Base-by-base conservation (phyloP, 1,140 invertebrate species). In the Luehdorfia chinensis region DNA sequence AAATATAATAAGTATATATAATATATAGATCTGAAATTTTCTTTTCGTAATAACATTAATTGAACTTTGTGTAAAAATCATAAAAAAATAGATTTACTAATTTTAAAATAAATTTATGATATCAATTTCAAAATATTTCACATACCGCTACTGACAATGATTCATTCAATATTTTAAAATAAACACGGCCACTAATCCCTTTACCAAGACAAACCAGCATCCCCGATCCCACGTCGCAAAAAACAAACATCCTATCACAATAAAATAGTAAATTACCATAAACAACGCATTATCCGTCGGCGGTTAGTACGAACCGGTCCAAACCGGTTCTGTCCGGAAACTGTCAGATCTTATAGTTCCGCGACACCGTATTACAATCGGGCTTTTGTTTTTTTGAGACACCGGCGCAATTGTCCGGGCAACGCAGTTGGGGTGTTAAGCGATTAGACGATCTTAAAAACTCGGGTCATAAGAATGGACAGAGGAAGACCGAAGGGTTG, bases 221-320 rank as follows among this genome's bases (percentile, higher is more conserved):
- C 72, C 67, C 47, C 34, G 48, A 50, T 71, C 75, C 53, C 59
- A 69, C 55, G 60, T 64, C 31, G 41, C 19, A 64, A 71, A 74
- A 76, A 71, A 62, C 50, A 61, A 60, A 66, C 60, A 74, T 53
- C 45, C 52, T 36, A 34, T 51, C 55, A 71, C 62, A 76, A 73
- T 66, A 76, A 64, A 66, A 52, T 37, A 50, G 67, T 50, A 80
- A 80, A 83, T 83, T 83, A 83, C 75, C 78, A 83, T 83, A 83
- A 83, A 83, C 78, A 83, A 75, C 55, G 59, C 69, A 79, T 79
- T 78, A 81, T 63, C 32, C 41, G 50, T 55, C 59, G 64, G 60
- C 66, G 66, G 69, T 75, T 73, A 46, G 30, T 36, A 36, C 36
- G 39, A 66, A 70, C 70, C 54, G 64, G 60, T 71, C 44, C 3